Conservation (phyloP, 2,797 vertebrate genomes). For the Onychomys arenicola region DNA sequence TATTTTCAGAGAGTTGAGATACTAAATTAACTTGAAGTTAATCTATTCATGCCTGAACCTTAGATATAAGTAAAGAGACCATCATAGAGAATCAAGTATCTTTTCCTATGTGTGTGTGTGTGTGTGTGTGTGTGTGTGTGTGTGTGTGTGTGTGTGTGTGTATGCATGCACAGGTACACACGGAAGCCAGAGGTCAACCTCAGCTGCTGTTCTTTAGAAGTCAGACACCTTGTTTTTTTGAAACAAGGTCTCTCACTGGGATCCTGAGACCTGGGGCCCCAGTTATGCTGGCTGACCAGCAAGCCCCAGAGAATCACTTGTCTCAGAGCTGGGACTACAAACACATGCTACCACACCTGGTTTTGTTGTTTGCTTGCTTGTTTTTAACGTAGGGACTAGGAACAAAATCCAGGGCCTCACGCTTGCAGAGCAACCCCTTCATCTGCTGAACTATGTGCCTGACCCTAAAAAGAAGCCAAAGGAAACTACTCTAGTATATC, state of each 20-base stretch:
- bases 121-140: neutral
- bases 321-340: neutral
- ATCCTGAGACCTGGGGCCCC: neutral
- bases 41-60: neutral
- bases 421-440: neutral
- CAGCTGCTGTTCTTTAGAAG: neutral
- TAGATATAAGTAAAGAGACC: slow-evolving; percentile 38
- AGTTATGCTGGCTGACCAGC: neutral
- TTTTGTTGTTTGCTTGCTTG: neutral
- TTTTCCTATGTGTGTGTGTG: fast-evolving
- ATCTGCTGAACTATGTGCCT: neutral
- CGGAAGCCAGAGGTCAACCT: neutral
- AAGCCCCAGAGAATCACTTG: neutral
- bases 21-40: slow-evolving; percentile 51
- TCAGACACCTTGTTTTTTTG: neutral
- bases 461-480: slow-evolving; percentile 6
- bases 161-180: neutral
- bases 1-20: slow-evolving; percentile 60
- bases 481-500: slow-evolving; percentile 36
- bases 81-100: slow-evolving; percentile 21
- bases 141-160: neutral
- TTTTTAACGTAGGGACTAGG: neutral
- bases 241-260: neutral
- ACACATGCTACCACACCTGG: neutral
- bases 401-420: too few species aligned